Conservation (phyloP, 1,140 invertebrate species). For the Drosophila rufa region DNA sequence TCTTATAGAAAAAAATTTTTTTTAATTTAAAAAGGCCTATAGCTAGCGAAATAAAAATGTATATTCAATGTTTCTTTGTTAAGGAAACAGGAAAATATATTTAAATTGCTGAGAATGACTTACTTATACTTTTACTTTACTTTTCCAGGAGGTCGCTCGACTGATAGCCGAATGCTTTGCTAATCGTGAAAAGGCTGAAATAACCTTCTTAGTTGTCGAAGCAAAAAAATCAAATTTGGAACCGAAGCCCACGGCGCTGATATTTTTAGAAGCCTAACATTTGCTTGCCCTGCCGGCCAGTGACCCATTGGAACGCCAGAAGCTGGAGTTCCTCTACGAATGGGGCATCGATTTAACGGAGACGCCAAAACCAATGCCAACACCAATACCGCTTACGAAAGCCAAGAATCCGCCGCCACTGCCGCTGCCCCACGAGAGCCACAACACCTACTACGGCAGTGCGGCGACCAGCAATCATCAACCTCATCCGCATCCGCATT, state of each 20-base stretch:
- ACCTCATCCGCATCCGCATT: conserved; percentile 33
- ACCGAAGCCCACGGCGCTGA: conserved; percentile 93
- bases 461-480: conserved; percentile 72
- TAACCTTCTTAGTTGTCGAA: conserved; percentile 95
- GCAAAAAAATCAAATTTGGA: conserved; percentile 95
- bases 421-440: conserved; percentile 79
- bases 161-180: conserved; percentile 96
- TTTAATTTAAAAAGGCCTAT: too few relatives aligned
- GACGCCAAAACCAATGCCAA: conserved; percentile 85
- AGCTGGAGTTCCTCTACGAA: conserved; percentile 87
- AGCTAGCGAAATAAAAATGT: not conserved
- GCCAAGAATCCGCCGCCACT: conserved; percentile 85
- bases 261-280: conserved; percentile 95
- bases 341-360: conserved; percentile 88
- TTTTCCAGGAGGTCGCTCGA: conserved; percentile 91
- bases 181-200: conserved; percentile 92
- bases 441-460: conserved; percentile 58
- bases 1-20: too few relatives aligned
- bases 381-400: conserved; percentile 85
- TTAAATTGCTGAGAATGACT: too few relatives aligned
- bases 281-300: conserved; percentile 92
- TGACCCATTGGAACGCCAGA: conserved; percentile 87
- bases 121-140: not conserved
- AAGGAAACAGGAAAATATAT: too few relatives aligned
- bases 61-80: too few relatives aligned